These are phyloP conservation scores for Phymorhynchus buccinoides DNA, from an alignment of 1,140 invertebrate species.

Conservation along the genomic window DNA sequence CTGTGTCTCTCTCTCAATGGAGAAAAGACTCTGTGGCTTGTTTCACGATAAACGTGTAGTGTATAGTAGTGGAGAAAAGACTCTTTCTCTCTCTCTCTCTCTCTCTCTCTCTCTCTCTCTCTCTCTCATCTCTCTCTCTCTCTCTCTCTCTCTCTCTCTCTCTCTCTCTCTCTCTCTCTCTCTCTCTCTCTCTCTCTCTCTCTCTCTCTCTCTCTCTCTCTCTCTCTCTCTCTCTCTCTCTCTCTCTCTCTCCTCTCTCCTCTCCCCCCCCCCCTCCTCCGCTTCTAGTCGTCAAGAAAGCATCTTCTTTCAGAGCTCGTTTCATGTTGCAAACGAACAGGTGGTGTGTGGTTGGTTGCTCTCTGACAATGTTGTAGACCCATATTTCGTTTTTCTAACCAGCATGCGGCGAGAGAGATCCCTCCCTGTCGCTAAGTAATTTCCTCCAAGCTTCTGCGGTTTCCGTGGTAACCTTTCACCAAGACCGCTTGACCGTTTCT, in stretches of 20 bases:
- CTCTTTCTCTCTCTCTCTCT: background rate
- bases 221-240: background rate
- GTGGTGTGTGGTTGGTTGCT: background rate
- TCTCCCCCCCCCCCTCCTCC: no score
- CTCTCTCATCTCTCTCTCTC: background rate
- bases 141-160: background rate
- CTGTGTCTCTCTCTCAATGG: no score
- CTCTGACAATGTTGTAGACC: background rate
- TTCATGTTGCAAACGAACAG: background rate
- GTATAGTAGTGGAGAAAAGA: background rate
- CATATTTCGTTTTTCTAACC: background rate
- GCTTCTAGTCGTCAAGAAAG: no score
- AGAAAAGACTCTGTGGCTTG: background rate
- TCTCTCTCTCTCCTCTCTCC: background rate
- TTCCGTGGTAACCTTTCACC: constrained; percentile 23
- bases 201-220: background rate
- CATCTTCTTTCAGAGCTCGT: no score
- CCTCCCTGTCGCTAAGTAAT: background rate
- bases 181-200: background rate
- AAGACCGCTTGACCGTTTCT: constrained; percentile 21
- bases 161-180: background rate
- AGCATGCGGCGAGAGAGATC: background rate
- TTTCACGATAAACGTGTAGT: no score
- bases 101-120: background rate
- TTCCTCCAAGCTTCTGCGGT: background rate